A percentile compares a stretch with the other conserved stretches of the same genome.
phyloP scores from a whole-genome alignment of 2,888 invertebrate species.

The Zeuzera pyrina region DNA sequence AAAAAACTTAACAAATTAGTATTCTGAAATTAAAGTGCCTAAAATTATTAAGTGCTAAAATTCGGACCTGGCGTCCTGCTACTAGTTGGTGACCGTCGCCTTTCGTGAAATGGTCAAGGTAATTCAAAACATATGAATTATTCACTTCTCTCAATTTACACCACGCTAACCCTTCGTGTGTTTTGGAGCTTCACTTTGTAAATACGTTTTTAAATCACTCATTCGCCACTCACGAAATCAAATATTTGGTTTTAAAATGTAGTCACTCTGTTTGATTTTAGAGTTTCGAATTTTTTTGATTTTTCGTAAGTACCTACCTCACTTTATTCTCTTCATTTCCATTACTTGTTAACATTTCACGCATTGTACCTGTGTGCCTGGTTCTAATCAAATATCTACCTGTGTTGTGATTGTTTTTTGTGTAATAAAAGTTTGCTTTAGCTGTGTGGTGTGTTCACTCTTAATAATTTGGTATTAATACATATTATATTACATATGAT shows the following conservation, averaged over 20 bases:
- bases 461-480: too few relatives aligned
- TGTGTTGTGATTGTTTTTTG: not conserved
- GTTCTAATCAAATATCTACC: too few relatives aligned
- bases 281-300: constrained; percentile 34
- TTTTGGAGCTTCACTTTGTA: constrained; percentile 61
- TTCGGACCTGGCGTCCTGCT: constrained; percentile 37
- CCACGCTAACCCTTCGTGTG: constrained; percentile 62
- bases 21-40: constrained; percentile 44
- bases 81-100: constrained; percentile 41
- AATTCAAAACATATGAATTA: constrained; percentile 57
- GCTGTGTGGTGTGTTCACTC: too few relatives aligned
- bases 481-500: too few relatives aligned
- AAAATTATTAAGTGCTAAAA: constrained; percentile 34
- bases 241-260: constrained; percentile 29
- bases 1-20: constrained; percentile 42
- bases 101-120: constrained; percentile 72
- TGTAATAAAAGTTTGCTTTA: not conserved
- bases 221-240: constrained; percentile 35
- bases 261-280: constrained; percentile 29
- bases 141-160: constrained; percentile 54
- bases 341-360: constrained; percentile 5
- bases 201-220: constrained; percentile 59
- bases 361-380: not conserved
- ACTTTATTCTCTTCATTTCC: constrained; percentile 5
- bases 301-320: constrained; percentile 6